Evolutionary conservation across 2,797 vertebrate genomes (phyloP), one percentile per base, ranked within the genome.

Genomic region (Amniataba percoides): DNA sequence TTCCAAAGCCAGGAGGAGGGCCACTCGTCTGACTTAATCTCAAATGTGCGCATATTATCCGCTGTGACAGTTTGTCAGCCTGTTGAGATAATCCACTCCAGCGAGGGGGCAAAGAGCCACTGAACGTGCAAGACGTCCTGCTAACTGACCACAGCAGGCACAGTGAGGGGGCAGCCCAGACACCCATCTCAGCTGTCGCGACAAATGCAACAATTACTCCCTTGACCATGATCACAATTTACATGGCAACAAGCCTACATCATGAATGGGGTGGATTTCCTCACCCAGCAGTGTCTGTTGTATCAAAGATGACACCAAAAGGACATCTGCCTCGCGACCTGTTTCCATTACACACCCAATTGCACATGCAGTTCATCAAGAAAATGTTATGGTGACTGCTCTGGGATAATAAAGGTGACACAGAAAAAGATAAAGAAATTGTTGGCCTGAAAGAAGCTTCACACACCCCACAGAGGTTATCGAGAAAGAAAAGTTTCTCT

Each of bases 21-120:
- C 55, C 31, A 18, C 58, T 14, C 40, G 11, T 57, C 64, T 16
- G 57, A 36, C 55, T 67, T 74, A 71, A 84, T 74, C 79, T 77
- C 39, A 62, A 42, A 0, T 74, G 55, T 67, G 21, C 23, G 4
- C n/a, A 3, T 12, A 65, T 76, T 53, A 67, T 57, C 66, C 19
- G 3, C 43, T 31, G 51, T 9, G 58, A 74, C 31, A 56, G 62
- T 74, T 71, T 46, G 61, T 82, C 48, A 60, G 69, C 66, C 61
- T 58, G 0, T 51, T 63, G 56, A 70, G 60, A 57, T 89, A 87
- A 92, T 90, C 81, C 79, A 78, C 57, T 23, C 74, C 74, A 79
- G 66, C 21, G 19, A 15, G 2, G 1, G 63, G 40, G 52, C 16
- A 72, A 62, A 49, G 43, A 67, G 40, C 43, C 25, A 12, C 52